Percentiles rank a stretch among this genome's conserved stretches.
Conservation (phyloP, 2,113 vertebrate genomes). For the Andinoacara biseriatus region DNA sequence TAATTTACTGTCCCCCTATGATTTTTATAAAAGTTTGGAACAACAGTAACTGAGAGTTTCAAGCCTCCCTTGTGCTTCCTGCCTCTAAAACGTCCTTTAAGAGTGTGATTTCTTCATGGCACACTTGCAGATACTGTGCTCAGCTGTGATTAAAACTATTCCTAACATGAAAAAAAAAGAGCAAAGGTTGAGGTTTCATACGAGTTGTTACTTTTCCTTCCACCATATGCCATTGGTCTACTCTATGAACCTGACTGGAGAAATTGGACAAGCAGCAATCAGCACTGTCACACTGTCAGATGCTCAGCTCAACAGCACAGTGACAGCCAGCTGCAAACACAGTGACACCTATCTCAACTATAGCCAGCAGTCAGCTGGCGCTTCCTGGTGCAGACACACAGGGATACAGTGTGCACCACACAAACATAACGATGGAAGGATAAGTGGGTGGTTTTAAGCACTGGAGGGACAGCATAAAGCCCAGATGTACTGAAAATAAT, state of each 20-base stretch:
- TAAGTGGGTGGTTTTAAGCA: constrained; percentile 59
- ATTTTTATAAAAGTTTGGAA: neutral
- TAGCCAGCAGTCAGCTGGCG: constrained; percentile 10
- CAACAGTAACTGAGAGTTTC: neutral
- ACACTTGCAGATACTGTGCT: neutral
- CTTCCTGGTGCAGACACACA: constrained; percentile 26
- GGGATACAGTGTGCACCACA: neutral
- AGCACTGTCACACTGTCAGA: constrained; percentile 42
- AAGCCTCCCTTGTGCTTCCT: neutral
- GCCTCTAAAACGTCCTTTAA: neutral
- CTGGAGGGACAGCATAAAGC: constrained; percentile 26
- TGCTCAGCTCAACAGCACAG: constrained; percentile 17
- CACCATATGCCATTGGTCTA: neutral
- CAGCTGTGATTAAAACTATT: neutral
- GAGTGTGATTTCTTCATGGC: neutral
- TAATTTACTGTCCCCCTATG: neutral
- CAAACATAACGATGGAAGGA: constrained; percentile 13
- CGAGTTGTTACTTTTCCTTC: neutral
- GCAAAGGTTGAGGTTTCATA: neutral
- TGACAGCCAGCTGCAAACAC: constrained; percentile 58
- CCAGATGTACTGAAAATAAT: constrained; percentile 73
- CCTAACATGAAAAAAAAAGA: neutral
- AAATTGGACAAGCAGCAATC: constrained; percentile 46
- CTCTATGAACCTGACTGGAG: constrained; percentile 6
- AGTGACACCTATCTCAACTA: constrained; percentile 39